Evolutionary conservation across 1,140 invertebrate genomes (phyloP).

Genomic region (Vanessa tameamea): DNA sequence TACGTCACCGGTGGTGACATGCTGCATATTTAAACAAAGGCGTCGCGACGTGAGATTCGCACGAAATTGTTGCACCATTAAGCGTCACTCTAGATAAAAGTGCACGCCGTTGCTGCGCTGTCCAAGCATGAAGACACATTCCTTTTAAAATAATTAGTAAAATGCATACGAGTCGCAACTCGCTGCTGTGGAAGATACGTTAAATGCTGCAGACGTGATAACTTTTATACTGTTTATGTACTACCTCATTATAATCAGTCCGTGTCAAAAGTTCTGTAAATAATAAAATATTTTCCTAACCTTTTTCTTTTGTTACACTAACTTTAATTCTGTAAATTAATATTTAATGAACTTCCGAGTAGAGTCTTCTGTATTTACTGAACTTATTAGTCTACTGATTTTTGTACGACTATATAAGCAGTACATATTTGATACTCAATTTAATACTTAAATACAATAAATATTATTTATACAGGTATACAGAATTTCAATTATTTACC

Average conservation of each 20-base stretch:
- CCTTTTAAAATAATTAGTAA: slow-evolving; percentile 31
- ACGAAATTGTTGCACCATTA: slow-evolving; percentile 55
- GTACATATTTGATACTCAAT: neutral
- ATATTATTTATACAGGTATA: too few species aligned
- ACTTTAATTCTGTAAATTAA: neutral
- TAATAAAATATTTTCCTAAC: neutral
- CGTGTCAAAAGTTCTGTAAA: neutral
- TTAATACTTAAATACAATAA: neutral
- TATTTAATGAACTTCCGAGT: neutral
- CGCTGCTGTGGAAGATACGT: slow-evolving; percentile 29
- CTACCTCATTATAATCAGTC: neutral
- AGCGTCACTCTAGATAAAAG: slow-evolving; percentile 62
- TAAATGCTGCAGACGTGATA: neutral
- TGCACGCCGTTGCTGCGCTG: slow-evolving; percentile 31
- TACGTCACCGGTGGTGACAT: slow-evolving; percentile 73
- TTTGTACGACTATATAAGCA: neutral
- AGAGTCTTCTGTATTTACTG: neutral
- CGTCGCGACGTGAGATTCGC: slow-evolving; percentile 56
- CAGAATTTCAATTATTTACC: too few species aligned
- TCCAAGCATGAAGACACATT: slow-evolving; percentile 34
- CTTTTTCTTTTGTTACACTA: neutral
- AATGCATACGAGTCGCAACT: slow-evolving; percentile 12
- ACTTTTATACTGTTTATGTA: neutral
- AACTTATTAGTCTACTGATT: neutral
- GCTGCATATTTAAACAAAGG: slow-evolving; percentile 77